These are phyloP conservation scores for Semaprochilodus insignis DNA, from an alignment of 2,797 vertebrate species.

Conservation along the genomic window DNA sequence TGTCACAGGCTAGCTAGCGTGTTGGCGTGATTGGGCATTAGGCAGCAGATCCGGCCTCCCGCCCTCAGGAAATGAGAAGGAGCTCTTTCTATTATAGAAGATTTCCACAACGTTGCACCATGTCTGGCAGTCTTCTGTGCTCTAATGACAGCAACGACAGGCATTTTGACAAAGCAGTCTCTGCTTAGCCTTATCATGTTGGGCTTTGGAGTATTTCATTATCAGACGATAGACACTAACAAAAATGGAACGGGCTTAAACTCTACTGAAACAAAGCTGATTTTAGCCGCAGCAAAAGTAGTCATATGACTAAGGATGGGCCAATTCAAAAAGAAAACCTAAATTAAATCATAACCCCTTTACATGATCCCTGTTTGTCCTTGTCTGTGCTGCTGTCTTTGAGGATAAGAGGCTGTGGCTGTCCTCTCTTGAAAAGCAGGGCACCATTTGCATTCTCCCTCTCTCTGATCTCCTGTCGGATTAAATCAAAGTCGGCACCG, in stretches of 20 bases:
- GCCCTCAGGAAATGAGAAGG: neutral
- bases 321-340: neutral
- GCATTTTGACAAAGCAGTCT: constrained; percentile 11
- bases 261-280: neutral
- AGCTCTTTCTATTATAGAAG: neutral
- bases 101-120: constrained; percentile 3
- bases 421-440: constrained; percentile 44
- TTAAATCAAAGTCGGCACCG: constrained; percentile 68
- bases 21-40: neutral
- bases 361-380: constrained; percentile 35
- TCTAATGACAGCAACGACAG: neutral
- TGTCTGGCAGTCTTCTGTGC: neutral
- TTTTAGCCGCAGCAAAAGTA: neutral
- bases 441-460: constrained; percentile 46
- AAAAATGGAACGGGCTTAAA: neutral
- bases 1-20: neutral
- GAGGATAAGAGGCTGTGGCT: constrained; percentile 37
- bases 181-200: constrained; percentile 2
- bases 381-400: constrained; percentile 33
- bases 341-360: constrained; percentile 21
- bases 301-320: neutral
- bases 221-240: neutral
- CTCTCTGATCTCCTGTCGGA: constrained; percentile 62
- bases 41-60: neutral
- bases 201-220: neutral